These are phyloP conservation scores for Drosophila putrida DNA, from an alignment of 2,888 invertebrate species.

Conservation along the genomic window DNA sequence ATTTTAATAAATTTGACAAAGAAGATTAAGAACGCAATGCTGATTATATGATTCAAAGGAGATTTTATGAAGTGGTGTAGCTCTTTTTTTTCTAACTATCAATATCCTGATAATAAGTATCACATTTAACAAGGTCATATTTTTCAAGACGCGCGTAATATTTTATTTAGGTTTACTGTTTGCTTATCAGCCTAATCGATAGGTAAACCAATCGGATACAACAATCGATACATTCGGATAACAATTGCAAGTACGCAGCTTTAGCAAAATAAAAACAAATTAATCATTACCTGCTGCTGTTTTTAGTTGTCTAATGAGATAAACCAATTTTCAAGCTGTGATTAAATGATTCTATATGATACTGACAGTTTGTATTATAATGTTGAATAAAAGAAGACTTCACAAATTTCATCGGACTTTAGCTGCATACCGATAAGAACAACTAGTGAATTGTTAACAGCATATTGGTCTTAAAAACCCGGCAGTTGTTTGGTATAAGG, in stretches of 20 bases:
- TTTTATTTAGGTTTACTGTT: background rate
- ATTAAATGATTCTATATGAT: background rate
- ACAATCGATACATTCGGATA: constrained; percentile 12
- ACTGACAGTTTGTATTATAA: background rate
- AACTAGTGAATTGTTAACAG: constrained; percentile 12
- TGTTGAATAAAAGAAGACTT: too few relatives aligned
- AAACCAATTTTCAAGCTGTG: background rate
- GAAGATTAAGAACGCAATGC: too few relatives aligned
- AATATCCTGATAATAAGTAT: too few relatives aligned
- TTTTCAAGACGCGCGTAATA: background rate
- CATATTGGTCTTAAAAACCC: constrained; percentile 21
- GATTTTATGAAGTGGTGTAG: too few relatives aligned
- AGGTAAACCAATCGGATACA: too few relatives aligned
- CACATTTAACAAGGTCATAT: too few relatives aligned
- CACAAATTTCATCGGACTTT: background rate
- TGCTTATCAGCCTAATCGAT: constrained; percentile 5
- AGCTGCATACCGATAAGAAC: constrained; percentile 1
- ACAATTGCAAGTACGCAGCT: background rate
- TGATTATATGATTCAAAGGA: too few relatives aligned
- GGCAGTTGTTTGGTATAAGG: constrained; percentile 25
- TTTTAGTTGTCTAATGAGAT: background rate
- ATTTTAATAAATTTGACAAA: too few relatives aligned
- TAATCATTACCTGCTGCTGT: background rate
- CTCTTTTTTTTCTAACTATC: too few relatives aligned
- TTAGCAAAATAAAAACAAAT: background rate